These are phyloP conservation scores for Elephantulus edwardii DNA, from an alignment of 2,113 vertebrate genomes.

Conservation along the genomic window DNA sequence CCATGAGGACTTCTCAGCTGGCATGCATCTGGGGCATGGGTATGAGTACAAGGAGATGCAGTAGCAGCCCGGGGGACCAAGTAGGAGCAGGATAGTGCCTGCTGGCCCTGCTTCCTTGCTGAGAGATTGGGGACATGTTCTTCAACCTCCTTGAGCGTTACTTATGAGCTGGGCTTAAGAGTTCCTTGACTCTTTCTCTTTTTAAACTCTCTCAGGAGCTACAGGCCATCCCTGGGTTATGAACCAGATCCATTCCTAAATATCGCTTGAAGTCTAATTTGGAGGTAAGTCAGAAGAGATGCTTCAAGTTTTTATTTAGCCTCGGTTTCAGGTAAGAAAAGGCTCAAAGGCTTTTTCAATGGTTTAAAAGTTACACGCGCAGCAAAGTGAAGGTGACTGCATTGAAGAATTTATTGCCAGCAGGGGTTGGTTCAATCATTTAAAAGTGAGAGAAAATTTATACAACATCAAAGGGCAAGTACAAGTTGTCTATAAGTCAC, in stretches of 20 bases:
- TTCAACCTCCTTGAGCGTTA: constrained; percentile 21
- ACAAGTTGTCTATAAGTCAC: too few species aligned
- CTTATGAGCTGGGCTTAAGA: background rate
- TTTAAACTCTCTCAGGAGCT: background rate
- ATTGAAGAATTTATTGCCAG: too few species aligned
- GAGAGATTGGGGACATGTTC: background rate
- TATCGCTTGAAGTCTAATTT: background rate
- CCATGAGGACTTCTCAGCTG: background rate
- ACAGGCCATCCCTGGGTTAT: background rate
- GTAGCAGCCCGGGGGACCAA: background rate
- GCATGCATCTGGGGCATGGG: background rate
- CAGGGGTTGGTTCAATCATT: too few species aligned
- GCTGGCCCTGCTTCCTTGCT: background rate
- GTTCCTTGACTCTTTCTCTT: background rate
- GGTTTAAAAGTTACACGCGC: too few species aligned
- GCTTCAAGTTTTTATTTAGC: background rate
- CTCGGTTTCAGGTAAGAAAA: too few species aligned
- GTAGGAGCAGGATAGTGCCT: background rate
- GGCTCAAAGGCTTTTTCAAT: too few species aligned
- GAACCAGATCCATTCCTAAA: background rate
- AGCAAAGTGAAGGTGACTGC: too few species aligned
- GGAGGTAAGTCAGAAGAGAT: background rate
- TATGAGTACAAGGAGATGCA: background rate
- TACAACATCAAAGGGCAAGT: too few species aligned
- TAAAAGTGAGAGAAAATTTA: too few species aligned